Percentiles rank a stretch among this genome's conserved stretches.
These are phyloP conservation scores for Erpornis zantholeuca DNA, from an alignment of 2,113 vertebrate genomes.

Conservation along the genomic window DNA sequence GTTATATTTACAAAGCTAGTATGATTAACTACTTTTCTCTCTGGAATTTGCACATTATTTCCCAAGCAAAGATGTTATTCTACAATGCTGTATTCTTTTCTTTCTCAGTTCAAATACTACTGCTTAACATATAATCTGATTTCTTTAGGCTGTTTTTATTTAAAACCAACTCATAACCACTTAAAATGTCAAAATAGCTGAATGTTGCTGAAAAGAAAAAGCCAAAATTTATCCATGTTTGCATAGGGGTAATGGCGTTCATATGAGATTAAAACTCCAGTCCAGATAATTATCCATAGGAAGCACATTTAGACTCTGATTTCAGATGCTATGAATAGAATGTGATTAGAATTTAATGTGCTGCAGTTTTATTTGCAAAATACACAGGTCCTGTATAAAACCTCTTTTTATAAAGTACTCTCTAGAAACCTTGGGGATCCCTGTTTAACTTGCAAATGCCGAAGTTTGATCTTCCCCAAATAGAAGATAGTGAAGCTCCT, in stretches of 20 bases:
- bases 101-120: not conserved
- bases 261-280: constrained; percentile 1
- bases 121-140: not conserved
- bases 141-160: constrained; percentile 1
- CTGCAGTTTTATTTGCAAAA: constrained; percentile 54
- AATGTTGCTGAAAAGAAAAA: constrained; percentile 22
- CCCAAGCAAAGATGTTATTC: not conserved
- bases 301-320: constrained; percentile 43
- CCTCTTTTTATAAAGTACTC: constrained; percentile 39
- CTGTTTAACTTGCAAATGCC: constrained; percentile 67
- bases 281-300: constrained; percentile 37
- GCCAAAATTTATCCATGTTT: not conserved
- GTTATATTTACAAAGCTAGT: not conserved
- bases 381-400: constrained; percentile 48
- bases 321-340: constrained; percentile 58
- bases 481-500: constrained; percentile 64
- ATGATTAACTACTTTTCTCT: not conserved
- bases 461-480: constrained; percentile 66
- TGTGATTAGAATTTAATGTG: constrained; percentile 59
- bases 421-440: constrained; percentile 50
- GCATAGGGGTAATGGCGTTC: not conserved
- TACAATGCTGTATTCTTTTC: not conserved
- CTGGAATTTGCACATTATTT: not conserved
- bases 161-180: constrained; percentile 4
- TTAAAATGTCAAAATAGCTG: constrained; percentile 38